Evolutionary conservation across 1,140 invertebrate species (phyloP).

Genomic region (Orchesella cincta): DNA sequence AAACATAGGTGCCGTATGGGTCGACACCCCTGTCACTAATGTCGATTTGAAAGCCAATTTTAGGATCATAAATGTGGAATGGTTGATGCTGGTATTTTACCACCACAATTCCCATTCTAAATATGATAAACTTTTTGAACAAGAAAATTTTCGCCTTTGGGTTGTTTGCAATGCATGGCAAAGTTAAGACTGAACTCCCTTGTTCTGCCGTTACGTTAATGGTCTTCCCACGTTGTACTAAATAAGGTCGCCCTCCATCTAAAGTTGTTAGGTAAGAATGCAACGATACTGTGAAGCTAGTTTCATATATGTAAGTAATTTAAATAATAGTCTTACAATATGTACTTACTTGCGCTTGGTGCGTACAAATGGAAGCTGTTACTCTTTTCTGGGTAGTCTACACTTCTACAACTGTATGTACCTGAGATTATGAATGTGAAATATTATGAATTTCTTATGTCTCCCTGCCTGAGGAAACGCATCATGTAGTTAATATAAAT

Average conservation of each 20-base stretch:
- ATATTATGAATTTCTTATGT: background rate
- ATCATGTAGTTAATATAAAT: too few species aligned
- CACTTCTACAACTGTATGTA: slow-evolving; percentile 30
- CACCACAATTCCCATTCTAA: slow-evolving; percentile 33
- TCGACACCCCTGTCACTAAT: slow-evolving; percentile 33
- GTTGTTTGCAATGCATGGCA: slow-evolving; percentile 40
- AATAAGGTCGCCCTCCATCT: slow-evolving; percentile 28
- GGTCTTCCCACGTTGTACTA: slow-evolving; percentile 36
- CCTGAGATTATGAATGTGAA: background rate
- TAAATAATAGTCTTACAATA: too few species aligned
- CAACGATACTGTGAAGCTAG: too few species aligned
- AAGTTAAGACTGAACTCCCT: slow-evolving; percentile 21
- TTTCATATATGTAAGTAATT: too few species aligned
- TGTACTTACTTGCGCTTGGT: slow-evolving; percentile 22
- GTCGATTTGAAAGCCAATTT: slow-evolving; percentile 34
- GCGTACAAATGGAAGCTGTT: slow-evolving; percentile 38
- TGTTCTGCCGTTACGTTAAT: slow-evolving; percentile 38
- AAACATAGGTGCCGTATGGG: slow-evolving; percentile 39
- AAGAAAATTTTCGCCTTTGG: slow-evolving; percentile 34
- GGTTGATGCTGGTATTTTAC: slow-evolving; percentile 42
- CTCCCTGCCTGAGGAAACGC: too few species aligned
- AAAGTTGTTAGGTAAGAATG: background rate
- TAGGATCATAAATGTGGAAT: slow-evolving; percentile 40
- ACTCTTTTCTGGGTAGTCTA: slow-evolving; percentile 22
- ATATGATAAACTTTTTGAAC: slow-evolving; percentile 35